Evolutionary conservation across 92 coral and sea anemone genomes (phyloP), one percentile per base, ranked within the genome.

Genomic region (Phymanthus crucifer): DNA sequence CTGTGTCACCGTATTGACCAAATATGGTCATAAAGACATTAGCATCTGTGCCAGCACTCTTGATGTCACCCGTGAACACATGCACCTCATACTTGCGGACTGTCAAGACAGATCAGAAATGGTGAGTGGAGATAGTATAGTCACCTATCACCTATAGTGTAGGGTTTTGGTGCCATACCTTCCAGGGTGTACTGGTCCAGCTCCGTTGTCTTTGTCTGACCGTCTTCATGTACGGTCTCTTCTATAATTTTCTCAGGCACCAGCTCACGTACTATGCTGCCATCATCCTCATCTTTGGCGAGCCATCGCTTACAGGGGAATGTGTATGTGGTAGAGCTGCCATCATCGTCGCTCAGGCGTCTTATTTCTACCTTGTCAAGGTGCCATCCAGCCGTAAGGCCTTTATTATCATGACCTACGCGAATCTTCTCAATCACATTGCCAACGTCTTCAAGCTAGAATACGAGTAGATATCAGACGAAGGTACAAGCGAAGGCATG

Each of bases 251-350:
- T 91, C 66, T 87, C 90, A 1, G 98, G 98, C 34, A 95, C 94
- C 73, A 95, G 83, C 78, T 95, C 98, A 47, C 98, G 89, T 1
- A 95, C 97, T 58, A 93, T 86, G 47, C 97, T 92, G 40, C 98
- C 98, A 32, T 95, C 98, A 54, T 91, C 98, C 78, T 95, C 98
- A 32, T 89, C 95, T 75, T 90, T 95, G 3, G 98, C 98, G 76
- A 95, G 89, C 98, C 98, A 95, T 66, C 93, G 93, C 46, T 79
- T 86, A 65, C 98, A 95, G 29, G 93, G 96, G 70, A 95, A 93
- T 6, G 97, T 89, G 75, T 89, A 84, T 27, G 95, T 83, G n/a
- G 97, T 87, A 72, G 97, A 88, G 77, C 97, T 83, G 37, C 92
- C 97, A 26, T 91, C 94, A 40, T 91, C 95, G 23, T 89, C 98